phyloP scores from a whole-genome alignment of 1,140 invertebrate genomes.

The Melanaphis sacchari region DNA sequence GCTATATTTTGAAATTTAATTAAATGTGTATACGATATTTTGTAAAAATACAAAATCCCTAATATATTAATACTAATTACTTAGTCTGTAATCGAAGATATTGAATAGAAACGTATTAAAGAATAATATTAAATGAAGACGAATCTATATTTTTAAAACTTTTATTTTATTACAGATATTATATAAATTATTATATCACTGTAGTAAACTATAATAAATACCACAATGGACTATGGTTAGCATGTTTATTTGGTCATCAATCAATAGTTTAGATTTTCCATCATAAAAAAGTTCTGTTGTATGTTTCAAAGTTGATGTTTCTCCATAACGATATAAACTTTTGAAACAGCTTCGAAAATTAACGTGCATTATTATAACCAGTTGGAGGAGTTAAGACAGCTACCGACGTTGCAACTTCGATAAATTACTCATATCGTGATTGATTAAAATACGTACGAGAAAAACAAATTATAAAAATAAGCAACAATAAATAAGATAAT shows the following conservation, averaged over 20 bases:
- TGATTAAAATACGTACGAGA: background rate
- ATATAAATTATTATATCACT: background rate
- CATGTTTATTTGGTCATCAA: background rate
- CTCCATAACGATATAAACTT: background rate
- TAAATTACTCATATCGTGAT: conserved; percentile 29
- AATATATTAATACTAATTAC: background rate
- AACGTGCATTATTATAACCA: conserved; percentile 6
- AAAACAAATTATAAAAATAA: background rate
- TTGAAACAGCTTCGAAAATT: background rate
- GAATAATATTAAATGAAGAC: background rate
- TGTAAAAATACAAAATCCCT: background rate
- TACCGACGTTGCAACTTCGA: conserved; percentile 13
- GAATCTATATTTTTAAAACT: background rate
- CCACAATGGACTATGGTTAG: background rate
- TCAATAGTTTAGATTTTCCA: background rate
- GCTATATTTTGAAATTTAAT: background rate
- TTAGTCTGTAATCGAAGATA: background rate
- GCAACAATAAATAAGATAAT: background rate
- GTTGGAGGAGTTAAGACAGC: conserved; percentile 29
- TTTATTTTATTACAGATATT: background rate
- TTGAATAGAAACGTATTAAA: background rate
- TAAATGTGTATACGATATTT: background rate
- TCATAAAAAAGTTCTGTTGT: background rate
- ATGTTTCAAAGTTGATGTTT: conserved; percentile 24
- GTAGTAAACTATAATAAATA: background rate